Percentiles rank a stretch among this genome's conserved stretches.
These are phyloP conservation scores for Brachionus koreanus DNA, from an alignment of 1,140 invertebrate species.

Conservation along the genomic window DNA sequence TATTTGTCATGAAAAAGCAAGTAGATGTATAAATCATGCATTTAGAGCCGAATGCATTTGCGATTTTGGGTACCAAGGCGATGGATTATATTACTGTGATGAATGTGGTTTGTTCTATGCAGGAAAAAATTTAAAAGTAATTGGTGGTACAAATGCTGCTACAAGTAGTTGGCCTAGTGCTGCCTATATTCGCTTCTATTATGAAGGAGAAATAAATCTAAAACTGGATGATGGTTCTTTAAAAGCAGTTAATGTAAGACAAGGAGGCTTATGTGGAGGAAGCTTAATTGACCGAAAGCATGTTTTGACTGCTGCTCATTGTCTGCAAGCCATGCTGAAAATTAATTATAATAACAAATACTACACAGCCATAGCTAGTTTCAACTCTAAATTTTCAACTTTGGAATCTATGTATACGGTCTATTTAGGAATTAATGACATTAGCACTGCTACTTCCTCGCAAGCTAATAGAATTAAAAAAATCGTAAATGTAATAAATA, in stretches of 20 bases:
- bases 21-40: constrained; percentile 26
- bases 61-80: neutral
- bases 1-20: constrained; percentile 15
- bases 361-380: neutral
- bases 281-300: constrained; percentile 14
- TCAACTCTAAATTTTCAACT: neutral
- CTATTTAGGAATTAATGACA: neutral
- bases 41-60: constrained; percentile 34
- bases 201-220: neutral
- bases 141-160: constrained; percentile 2
- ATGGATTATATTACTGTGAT: constrained; percentile 12
- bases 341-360: neutral
- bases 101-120: constrained; percentile 12
- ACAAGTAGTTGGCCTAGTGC: constrained; percentile 22
- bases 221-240: neutral
- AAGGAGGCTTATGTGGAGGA: constrained; percentile 3
- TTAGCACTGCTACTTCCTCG: neutral
- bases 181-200: neutral
- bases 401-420: constrained; percentile 3
- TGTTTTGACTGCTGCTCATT: constrained; percentile 36
- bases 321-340: neutral
- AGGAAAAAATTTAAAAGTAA: constrained; percentile 1
- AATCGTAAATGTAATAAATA: neutral
- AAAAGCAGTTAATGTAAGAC: neutral
- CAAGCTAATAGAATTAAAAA: neutral